Percentiles rank a stretch among this genome's conserved stretches.
phyloP scores from a whole-genome alignment of 2,888 invertebrate genomes.

The Cinara cedri region DNA sequence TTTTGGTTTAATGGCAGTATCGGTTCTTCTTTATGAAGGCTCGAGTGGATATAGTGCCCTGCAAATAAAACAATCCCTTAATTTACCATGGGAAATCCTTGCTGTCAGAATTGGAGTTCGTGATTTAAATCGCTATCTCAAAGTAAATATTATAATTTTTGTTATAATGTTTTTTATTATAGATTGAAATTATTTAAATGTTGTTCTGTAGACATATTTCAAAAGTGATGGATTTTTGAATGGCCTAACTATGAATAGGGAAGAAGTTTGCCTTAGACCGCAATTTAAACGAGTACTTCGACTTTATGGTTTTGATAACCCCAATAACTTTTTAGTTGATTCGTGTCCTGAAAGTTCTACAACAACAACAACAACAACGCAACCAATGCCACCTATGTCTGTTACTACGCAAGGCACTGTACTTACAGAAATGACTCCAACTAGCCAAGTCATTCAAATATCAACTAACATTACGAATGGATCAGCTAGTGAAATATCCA shows the following conservation, averaged over 20 bases:
- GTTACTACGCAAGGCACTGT: constrained; percentile 54
- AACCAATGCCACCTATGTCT: constrained; percentile 38
- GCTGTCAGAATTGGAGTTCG: constrained; percentile 78
- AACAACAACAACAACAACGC: constrained; percentile 51
- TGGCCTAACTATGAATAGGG: constrained; percentile 79
- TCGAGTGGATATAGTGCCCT: constrained; percentile 74
- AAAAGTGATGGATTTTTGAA: constrained; percentile 82
- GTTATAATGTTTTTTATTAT: background rate
- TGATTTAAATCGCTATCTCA: constrained; percentile 80
- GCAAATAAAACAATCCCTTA: constrained; percentile 74
- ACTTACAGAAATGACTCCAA: constrained; percentile 56
- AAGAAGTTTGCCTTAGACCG: constrained; percentile 76
- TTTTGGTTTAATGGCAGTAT: constrained; percentile 79
- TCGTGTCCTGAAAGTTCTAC: constrained; percentile 58
- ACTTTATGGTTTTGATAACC: constrained; percentile 79
- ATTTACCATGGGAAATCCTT: constrained; percentile 75
- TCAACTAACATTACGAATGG: constrained; percentile 53
- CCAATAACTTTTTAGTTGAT: constrained; percentile 63
- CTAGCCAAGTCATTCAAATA: constrained; percentile 57
- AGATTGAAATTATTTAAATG: background rate
- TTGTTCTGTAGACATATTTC: constrained; percentile 75
- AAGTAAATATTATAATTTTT: constrained; percentile 67
- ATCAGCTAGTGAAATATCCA: constrained; percentile 42
- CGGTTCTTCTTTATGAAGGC: constrained; percentile 81
- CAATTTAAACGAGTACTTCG: constrained; percentile 75